phyloP scores from a whole-genome alignment of 2,113 vertebrate species.

The Proterorhinus semilunaris region DNA sequence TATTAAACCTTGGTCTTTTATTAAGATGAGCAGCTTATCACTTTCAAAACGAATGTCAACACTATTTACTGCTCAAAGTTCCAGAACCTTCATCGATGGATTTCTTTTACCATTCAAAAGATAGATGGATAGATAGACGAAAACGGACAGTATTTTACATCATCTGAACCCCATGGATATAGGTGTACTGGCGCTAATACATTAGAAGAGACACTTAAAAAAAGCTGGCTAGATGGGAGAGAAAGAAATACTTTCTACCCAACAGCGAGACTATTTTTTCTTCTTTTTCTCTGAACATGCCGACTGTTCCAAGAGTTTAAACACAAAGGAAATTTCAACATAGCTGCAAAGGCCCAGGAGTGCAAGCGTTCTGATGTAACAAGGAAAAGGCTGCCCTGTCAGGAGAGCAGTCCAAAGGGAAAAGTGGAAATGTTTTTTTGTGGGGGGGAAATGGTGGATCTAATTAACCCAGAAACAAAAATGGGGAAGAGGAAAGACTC shows the following conservation, averaged over 20 bases:
- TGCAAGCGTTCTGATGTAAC: slow-evolving; percentile 18
- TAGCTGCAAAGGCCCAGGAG: slow-evolving; percentile 30
- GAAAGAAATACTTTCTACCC: slow-evolving; percentile 1
- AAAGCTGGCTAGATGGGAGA: slow-evolving; percentile 32
- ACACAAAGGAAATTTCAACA: slow-evolving; percentile 8
- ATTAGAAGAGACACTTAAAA: slow-evolving; percentile 16
- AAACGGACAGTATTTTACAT: no score
- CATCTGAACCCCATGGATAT: no score
- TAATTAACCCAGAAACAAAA: neutral
- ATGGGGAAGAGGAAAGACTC: neutral
- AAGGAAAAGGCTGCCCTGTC: neutral
- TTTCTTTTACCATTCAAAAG: no score
- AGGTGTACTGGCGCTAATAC: no score
- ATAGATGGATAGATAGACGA: no score
- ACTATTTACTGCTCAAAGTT: no score
- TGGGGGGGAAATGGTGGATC: neutral
- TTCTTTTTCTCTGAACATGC: slow-evolving; percentile 3
- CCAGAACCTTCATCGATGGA: no score
- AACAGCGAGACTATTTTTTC: neutral
- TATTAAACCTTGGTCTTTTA: no score
- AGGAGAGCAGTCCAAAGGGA: slow-evolving; percentile 17
- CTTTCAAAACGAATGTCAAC: no score
- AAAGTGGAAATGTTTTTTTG: neutral
- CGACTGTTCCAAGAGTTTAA: slow-evolving; percentile 30
- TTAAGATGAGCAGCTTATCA: no score